These are phyloP conservation scores for Hippopotamus amphibius DNA, from an alignment of 2,113 vertebrate genomes.

Conservation along the genomic window DNA sequence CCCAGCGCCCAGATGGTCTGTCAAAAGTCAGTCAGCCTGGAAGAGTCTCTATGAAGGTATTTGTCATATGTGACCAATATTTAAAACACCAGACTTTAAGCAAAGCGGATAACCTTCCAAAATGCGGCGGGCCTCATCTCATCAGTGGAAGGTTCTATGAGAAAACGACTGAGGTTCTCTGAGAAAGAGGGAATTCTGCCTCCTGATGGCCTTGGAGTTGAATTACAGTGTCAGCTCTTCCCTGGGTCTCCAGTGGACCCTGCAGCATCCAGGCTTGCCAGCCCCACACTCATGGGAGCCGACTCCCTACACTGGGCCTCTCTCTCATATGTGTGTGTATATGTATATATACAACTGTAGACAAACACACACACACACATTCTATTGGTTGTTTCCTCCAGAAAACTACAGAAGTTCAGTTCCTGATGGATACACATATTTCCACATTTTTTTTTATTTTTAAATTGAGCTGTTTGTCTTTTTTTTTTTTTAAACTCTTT, in stretches of 20 bases:
- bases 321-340: not conserved
- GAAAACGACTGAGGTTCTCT: not conserved
- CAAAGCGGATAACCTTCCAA: not conserved
- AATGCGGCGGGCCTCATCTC: no score
- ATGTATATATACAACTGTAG: not conserved
- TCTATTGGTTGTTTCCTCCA: not conserved
- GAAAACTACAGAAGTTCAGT: not conserved
- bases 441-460: not conserved
- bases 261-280: not conserved
- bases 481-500: no score
- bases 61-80: not conserved
- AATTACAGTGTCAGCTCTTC: fast-evolving
- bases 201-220: fast-evolving
- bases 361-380: fast-evolving
- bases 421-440: not conserved
- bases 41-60: not conserved
- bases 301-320: not conserved
- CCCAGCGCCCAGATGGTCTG: not conserved
- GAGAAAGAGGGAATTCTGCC: not conserved
- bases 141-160: not conserved
- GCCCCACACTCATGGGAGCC: fast-evolving
- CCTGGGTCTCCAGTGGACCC: not conserved
- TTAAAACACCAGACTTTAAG: not conserved
- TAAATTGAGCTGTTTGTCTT: no score
- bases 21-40: not conserved